These are phyloP conservation scores for Picathartes gymnocephalus DNA, from an alignment of 2,113 vertebrate genomes.

Conservation along the genomic window DNA sequence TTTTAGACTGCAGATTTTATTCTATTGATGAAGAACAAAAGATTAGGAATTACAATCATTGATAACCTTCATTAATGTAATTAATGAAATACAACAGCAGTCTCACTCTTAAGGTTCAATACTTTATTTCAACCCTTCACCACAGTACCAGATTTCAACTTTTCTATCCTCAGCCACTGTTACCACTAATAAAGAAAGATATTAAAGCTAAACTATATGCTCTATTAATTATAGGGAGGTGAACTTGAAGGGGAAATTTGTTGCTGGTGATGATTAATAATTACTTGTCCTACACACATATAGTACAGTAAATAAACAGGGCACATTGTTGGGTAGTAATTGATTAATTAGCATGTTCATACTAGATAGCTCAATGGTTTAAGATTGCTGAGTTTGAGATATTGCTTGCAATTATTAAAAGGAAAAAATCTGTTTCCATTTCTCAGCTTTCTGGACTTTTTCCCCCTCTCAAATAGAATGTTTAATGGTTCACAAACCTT, in stretches of 20 bases:
- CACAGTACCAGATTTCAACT: neutral
- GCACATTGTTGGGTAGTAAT: slow-evolving; percentile 46
- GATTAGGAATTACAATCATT: neutral
- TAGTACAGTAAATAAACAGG: slow-evolving; percentile 61
- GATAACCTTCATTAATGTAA: neutral
- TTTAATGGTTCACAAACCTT: slow-evolving; percentile 41
- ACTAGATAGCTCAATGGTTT: slow-evolving; percentile 48
- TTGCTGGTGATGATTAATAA: slow-evolving; percentile 71
- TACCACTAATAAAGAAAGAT: slow-evolving; percentile 31
- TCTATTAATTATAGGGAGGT: slow-evolving; percentile 69
- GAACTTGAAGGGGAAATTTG: slow-evolving; percentile 60
- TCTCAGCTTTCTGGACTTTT: slow-evolving; percentile 9
- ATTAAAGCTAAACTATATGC: slow-evolving; percentile 49
- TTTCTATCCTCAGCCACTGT: neutral
- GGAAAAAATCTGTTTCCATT: slow-evolving; percentile 38
- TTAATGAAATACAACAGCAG: neutral
- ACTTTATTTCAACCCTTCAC: neutral
- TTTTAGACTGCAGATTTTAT: neutral
- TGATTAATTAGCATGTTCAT: slow-evolving; percentile 73
- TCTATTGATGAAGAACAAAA: neutral
- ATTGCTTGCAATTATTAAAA: slow-evolving; percentile 59
- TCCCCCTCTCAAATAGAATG: neutral
- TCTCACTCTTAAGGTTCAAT: neutral
- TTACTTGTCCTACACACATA: slow-evolving; percentile 50
- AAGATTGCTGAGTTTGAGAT: slow-evolving; percentile 66